Percentiles rank a stretch among this genome's conserved stretches.
phyloP scores from a whole-genome alignment of 2,797 vertebrate genomes.

The Enteromius treurensis region DNA sequence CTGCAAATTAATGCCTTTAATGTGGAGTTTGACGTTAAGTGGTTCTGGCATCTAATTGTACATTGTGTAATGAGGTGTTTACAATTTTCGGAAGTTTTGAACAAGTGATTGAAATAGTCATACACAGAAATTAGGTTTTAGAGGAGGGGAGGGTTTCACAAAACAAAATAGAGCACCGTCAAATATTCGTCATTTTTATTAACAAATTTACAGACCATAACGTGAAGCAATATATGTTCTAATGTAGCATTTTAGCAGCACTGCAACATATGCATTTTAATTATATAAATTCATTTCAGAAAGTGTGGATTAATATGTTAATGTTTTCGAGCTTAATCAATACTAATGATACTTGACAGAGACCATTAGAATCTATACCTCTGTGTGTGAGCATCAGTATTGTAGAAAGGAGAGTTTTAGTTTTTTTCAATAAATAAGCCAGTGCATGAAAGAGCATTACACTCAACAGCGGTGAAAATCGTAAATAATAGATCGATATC shows the following conservation, averaged over 20 bases:
- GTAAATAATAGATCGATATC: slow-evolving; percentile 1
- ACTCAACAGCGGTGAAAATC: background rate
- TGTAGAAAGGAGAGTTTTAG: background rate
- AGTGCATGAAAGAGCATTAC: background rate
- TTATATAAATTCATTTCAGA: background rate
- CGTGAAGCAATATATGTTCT: background rate
- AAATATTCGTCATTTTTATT: background rate
- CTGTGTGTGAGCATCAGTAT: slow-evolving; percentile 1
- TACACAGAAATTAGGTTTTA: slow-evolving; percentile 49
- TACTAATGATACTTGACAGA: background rate
- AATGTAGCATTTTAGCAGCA: background rate
- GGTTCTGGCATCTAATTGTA: slow-evolving; percentile 46
- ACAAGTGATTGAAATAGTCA: slow-evolving; percentile 36
- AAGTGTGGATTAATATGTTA: background rate
- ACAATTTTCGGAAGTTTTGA: slow-evolving; percentile 33
- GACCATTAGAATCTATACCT: background rate
- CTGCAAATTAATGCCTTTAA: slow-evolving; percentile 43
- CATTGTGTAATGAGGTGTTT: slow-evolving; percentile 50
- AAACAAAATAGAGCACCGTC: background rate
- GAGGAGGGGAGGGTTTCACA: background rate
- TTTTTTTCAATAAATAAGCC: slow-evolving; percentile 14
- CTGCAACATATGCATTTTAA: background rate
- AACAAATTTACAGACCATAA: background rate
- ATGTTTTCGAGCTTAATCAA: background rate
- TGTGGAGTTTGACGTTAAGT: slow-evolving; percentile 42